Conservation (phyloP, 2,888 invertebrate species). For the Melinaea marsaeus region DNA sequence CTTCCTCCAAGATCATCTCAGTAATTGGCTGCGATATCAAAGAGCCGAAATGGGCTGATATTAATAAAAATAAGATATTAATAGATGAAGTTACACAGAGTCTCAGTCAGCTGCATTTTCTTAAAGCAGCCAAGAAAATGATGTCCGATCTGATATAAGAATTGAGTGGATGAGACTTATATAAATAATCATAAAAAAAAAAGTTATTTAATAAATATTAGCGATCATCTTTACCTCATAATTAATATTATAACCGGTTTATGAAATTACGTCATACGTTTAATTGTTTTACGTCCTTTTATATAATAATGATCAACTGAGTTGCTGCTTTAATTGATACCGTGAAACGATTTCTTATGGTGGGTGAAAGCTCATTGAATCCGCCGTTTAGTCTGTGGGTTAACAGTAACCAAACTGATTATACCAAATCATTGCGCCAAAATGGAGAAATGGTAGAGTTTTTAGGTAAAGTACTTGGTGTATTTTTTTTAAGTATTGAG, state of each 20-base stretch:
- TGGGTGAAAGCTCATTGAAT: background rate
- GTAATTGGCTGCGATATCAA: constrained; percentile 50
- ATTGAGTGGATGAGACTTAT: constrained; percentile 42
- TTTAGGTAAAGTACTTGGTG: too few relatives aligned
- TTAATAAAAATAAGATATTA: constrained; percentile 73
- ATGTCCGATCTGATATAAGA: constrained; percentile 58
- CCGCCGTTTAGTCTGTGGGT: background rate
- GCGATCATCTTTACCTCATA: too few relatives aligned
- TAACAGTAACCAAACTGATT: background rate
- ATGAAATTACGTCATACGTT: background rate
- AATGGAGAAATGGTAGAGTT: too few relatives aligned
- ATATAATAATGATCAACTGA: constrained; percentile 5
- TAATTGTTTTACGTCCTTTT: background rate
- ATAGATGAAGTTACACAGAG: constrained; percentile 68
- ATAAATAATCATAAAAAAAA: background rate
- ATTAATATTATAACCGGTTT: too few relatives aligned
- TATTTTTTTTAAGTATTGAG: too few relatives aligned
- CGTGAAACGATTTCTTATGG: constrained; percentile 2
- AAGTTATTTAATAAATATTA: background rate
- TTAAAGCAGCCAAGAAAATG: constrained; percentile 74
- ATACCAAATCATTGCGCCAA: too few relatives aligned
- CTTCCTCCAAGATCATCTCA: constrained; percentile 31
- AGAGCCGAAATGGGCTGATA: constrained; percentile 56
- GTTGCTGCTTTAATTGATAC: background rate
- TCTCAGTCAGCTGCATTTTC: constrained; percentile 75